A percentile compares a stretch with the other conserved stretches of the same genome.
These are phyloP conservation scores for Mesorhabditis belari DNA, from an alignment of 2,888 invertebrate genomes.

Conservation along the genomic window DNA sequence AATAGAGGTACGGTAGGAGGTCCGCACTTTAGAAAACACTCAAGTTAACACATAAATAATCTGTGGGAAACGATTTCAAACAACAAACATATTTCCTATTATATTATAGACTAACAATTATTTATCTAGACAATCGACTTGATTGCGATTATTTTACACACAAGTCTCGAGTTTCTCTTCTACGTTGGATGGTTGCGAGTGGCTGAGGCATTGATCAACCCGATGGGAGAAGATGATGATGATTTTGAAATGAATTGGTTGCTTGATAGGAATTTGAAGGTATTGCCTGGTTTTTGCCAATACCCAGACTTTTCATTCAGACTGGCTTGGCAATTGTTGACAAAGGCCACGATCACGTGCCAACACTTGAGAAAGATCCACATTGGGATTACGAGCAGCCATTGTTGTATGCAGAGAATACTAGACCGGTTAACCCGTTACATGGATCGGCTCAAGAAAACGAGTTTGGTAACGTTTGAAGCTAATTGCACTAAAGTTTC, in stretches of 20 bases:
- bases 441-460: neutral
- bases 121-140: too few species aligned
- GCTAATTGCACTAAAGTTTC: neutral
- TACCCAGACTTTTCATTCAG: neutral
- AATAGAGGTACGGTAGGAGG: neutral
- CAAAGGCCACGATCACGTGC: neutral
- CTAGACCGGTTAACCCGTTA: neutral
- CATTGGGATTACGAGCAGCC: neutral
- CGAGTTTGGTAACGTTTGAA: too few species aligned
- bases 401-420: neutral
- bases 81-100: too few species aligned
- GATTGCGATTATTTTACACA: too few species aligned
- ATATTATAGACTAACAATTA: conserved; percentile 1
- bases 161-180: neutral
- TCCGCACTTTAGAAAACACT: neutral
- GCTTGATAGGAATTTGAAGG: neutral
- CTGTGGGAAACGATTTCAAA: too few species aligned
- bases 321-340: neutral
- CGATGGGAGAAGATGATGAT: neutral
- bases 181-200: neutral
- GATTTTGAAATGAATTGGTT: neutral
- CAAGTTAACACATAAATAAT: too few species aligned
- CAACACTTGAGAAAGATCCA: neutral
- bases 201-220: neutral
- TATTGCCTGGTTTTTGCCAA: too few species aligned